These are phyloP conservation scores for Stenoptilia bipunctidactyla DNA, from an alignment of 2,888 invertebrate species.

Conservation along the genomic window DNA sequence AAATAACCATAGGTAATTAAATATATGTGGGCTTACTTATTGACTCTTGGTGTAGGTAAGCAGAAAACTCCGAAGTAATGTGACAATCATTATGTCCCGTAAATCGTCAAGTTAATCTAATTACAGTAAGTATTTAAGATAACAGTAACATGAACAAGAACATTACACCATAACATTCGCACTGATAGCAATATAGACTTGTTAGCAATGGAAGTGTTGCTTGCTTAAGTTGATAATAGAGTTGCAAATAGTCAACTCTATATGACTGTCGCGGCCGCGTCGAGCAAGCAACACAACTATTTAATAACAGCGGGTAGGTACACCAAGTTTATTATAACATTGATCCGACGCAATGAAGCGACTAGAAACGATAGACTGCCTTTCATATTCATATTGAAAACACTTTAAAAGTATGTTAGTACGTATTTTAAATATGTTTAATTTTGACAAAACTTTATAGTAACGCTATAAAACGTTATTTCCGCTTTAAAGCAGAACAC, in stretches of 20 bases:
- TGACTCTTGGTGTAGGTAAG: too few relatives aligned
- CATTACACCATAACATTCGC: conserved; percentile 48
- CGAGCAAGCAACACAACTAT: conserved; percentile 2
- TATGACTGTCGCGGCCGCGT: too few relatives aligned
- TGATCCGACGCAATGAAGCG: conserved; percentile 29
- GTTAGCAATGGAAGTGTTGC: neutral
- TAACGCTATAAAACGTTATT: conserved; percentile 5
- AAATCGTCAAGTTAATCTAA: conserved; percentile 61
- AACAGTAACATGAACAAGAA: conserved; percentile 69
- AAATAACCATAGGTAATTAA: too few relatives aligned
- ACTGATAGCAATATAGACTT: conserved; percentile 37
- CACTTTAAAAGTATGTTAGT: conserved; percentile 30
- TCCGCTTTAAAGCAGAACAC: conserved; percentile 23
- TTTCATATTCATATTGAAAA: conserved; percentile 21
- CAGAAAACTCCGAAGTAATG: too few relatives aligned
- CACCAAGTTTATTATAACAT: conserved; percentile 35
- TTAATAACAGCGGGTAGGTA: neutral
- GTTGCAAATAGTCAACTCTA: neutral
- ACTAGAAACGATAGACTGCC: conserved; percentile 25
- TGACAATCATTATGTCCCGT: conserved; percentile 32
- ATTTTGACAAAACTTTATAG: neutral
- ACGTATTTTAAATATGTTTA: conserved; percentile 18
- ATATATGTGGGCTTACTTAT: too few relatives aligned
- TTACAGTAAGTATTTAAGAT: conserved; percentile 58
- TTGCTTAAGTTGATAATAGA: neutral